Percentiles rank a stretch among this genome's conserved stretches.
These are phyloP conservation scores for Crocuta crocuta DNA, from an alignment of 2,113 vertebrate genomes.

Conservation along the genomic window DNA sequence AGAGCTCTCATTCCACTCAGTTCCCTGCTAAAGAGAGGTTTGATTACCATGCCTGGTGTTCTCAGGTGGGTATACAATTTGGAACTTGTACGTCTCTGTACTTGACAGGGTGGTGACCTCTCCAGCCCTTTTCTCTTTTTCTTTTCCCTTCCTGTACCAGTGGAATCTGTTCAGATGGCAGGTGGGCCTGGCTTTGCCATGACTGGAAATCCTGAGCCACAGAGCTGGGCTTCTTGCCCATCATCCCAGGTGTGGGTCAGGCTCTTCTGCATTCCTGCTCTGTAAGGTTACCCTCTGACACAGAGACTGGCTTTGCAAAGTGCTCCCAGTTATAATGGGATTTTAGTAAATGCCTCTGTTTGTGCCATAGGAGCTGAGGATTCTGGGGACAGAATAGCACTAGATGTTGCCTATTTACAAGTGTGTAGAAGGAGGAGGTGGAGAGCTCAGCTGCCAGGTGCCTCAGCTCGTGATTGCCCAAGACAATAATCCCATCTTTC, in stretches of 20 bases:
- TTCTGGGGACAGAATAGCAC: neutral
- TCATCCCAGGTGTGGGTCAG: neutral
- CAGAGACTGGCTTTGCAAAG: constrained; percentile 3
- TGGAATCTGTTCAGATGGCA: neutral
- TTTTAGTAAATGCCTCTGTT: constrained; percentile 7
- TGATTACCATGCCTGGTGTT: neutral
- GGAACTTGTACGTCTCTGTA: neutral
- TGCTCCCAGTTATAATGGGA: neutral
- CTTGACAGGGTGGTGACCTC: no score
- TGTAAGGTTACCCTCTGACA: constrained; percentile 21
- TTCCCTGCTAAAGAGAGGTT: neutral
- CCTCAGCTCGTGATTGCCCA: constrained; percentile 77
- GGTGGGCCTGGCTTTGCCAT: neutral
- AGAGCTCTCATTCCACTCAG: neutral
- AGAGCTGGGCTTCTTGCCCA: rapidly evolving
- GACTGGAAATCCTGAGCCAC: neutral
- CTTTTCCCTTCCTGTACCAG: neutral
- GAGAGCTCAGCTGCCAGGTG: constrained; percentile 82
- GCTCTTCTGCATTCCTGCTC: neutral
- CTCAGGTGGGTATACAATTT: neutral
- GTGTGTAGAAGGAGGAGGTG: constrained; percentile 55
- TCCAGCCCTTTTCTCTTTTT: neutral
- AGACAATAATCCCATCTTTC: constrained; percentile 82
- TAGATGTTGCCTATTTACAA: constrained; percentile 70
- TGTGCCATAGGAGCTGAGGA: neutral